Evolutionary conservation across 2,888 invertebrate genomes (phyloP).

Genomic region (Punctoribates punctum): DNA sequence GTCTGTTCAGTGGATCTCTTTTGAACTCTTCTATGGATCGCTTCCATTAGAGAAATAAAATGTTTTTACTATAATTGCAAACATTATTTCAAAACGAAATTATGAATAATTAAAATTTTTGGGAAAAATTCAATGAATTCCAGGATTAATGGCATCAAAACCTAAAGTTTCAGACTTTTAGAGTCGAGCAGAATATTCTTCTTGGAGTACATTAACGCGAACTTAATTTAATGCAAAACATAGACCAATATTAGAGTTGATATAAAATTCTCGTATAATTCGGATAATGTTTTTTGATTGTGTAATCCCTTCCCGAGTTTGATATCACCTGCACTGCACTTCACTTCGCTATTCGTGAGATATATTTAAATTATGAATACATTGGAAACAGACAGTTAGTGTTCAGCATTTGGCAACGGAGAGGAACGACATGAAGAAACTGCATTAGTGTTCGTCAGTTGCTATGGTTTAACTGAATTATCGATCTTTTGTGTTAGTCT

Average conservation of each 20-base stretch:
- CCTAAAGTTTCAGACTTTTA: background rate
- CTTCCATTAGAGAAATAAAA: no score
- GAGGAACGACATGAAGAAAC: background rate
- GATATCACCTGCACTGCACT: background rate
- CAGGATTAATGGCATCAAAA: background rate
- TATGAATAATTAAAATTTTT: background rate
- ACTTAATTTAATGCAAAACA: background rate
- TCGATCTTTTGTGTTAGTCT: background rate
- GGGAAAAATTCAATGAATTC: background rate
- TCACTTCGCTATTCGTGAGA: background rate
- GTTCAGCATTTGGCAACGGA: no score
- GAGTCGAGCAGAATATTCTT: background rate
- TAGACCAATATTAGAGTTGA: background rate
- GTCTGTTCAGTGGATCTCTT: background rate
- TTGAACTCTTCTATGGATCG: background rate
- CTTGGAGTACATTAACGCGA: background rate
- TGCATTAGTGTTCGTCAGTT: constrained; percentile 16
- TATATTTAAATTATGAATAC: background rate
- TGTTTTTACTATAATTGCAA: background rate
- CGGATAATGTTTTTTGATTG: background rate
- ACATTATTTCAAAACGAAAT: background rate
- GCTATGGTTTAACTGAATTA: constrained; percentile 26
- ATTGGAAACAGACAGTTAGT: background rate
- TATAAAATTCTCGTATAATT: background rate
- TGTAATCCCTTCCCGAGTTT: background rate